phyloP scores from a whole-genome alignment of 2,888 invertebrate genomes.

The Chloromyia formosa region DNA sequence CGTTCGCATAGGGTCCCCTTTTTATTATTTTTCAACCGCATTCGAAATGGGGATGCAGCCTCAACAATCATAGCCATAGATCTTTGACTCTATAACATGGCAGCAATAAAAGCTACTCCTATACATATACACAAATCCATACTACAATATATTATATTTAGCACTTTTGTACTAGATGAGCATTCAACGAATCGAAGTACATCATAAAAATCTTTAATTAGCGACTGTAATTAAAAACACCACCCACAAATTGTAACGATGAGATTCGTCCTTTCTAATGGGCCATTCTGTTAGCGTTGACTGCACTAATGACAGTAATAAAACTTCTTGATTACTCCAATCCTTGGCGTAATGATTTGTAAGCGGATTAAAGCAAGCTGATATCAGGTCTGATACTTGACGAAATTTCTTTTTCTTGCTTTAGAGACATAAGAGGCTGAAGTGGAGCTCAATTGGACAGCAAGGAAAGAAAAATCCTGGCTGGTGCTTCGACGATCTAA shows the following conservation, averaged over 20 bases:
- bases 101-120: no score
- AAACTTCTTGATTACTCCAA: constrained; percentile 33
- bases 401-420: background rate
- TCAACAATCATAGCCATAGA: no score
- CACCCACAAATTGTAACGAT: constrained; percentile 25
- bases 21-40: no score
- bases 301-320: constrained; percentile 29
- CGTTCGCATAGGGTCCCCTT: no score
- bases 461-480: no score
- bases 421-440: background rate
- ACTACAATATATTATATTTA: no score
- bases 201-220: constrained; percentile 37
- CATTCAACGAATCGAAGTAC: background rate
- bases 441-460: no score
- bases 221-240: constrained; percentile 30
- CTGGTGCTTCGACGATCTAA: no score
- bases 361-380: constrained; percentile 23
- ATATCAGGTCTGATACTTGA: constrained; percentile 13
- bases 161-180: background rate
- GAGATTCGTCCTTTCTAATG: constrained; percentile 27
- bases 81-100: no score
- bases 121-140: no score
- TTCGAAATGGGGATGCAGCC: no score
- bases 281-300: constrained; percentile 31
- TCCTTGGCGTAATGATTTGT: constrained; percentile 33